Conservation (phyloP, 2,888 invertebrate genomes). For the Biston stratarius region DNA sequence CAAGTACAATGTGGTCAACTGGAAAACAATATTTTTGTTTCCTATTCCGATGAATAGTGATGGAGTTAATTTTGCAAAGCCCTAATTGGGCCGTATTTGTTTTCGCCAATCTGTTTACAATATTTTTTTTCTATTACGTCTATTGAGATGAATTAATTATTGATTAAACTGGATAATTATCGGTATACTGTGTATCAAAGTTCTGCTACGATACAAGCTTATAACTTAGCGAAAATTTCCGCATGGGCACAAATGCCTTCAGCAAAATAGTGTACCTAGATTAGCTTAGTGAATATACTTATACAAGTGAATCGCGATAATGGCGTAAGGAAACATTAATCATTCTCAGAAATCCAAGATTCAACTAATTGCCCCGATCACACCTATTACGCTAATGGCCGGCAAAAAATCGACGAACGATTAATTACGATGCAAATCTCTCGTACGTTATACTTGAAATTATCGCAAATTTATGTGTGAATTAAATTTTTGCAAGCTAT, state of each 20-base stretch:
- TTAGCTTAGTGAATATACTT: neutral
- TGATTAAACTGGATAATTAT: too few relatives aligned
- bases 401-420: constrained; percentile 66
- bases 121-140: too few relatives aligned
- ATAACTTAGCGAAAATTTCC: too few relatives aligned
- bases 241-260: too few relatives aligned
- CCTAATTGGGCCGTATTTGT: neutral
- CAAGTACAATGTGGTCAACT: too few relatives aligned
- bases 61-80: too few relatives aligned
- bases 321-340: constrained; percentile 76
- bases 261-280: too few relatives aligned
- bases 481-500: constrained; percentile 32
- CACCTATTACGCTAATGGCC: constrained; percentile 71
- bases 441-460: constrained; percentile 45
- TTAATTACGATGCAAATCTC: constrained; percentile 63
- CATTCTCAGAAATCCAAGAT: constrained; percentile 69
- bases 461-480: constrained; percentile 51
- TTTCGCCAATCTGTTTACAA: neutral
- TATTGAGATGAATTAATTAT: too few relatives aligned
- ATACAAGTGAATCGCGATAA: constrained; percentile 44
- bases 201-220: too few relatives aligned
- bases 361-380: constrained; percentile 73
- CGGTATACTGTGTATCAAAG: too few relatives aligned
- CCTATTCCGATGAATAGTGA: too few relatives aligned
- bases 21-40: too few relatives aligned